Evolutionary conservation across 1,140 invertebrate species (phyloP).

Genomic region (Lordiphosa clarofinis): DNA sequence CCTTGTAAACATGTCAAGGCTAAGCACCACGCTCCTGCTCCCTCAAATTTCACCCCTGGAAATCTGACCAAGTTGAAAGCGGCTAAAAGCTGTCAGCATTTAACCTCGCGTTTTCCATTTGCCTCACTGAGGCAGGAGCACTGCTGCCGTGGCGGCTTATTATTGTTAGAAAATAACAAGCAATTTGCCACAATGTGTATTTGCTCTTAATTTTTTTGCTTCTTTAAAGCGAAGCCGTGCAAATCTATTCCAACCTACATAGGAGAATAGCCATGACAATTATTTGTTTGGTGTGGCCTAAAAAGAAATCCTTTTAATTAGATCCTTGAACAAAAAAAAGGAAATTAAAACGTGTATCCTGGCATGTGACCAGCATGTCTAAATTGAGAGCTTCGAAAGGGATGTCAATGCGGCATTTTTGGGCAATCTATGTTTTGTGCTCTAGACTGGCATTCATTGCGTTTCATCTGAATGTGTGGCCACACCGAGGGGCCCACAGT

Average conservation of each 20-base stretch:
- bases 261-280: slow-evolving; percentile 20
- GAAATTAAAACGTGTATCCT: slow-evolving; percentile 28
- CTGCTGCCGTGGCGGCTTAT: slow-evolving; percentile 15
- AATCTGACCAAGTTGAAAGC: not conserved
- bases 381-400: slow-evolving; percentile 17
- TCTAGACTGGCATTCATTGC: slow-evolving; percentile 18
- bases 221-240: slow-evolving; percentile 12
- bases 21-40: slow-evolving; percentile 3
- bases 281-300: not conserved
- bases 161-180: slow-evolving; percentile 21
- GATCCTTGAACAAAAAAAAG: slow-evolving; percentile 19
- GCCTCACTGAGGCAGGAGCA: slow-evolving; percentile 8
- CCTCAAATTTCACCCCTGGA: not conserved
- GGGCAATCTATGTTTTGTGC: not conserved
- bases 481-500: not conserved
- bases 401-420: slow-evolving; percentile 30
- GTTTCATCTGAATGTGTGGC: not conserved
- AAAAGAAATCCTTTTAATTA: slow-evolving; percentile 34
- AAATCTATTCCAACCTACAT: slow-evolving; percentile 6
- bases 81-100: slow-evolving; percentile 52
- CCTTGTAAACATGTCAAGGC: slow-evolving; percentile 22
- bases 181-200: slow-evolving; percentile 20
- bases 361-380: slow-evolving; percentile 18
- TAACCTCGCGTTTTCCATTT: slow-evolving; percentile 13
- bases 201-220: slow-evolving; percentile 9